These are phyloP conservation scores for Diarsia brunnea DNA, from an alignment of 2,888 invertebrate genomes.

Conservation along the genomic window DNA sequence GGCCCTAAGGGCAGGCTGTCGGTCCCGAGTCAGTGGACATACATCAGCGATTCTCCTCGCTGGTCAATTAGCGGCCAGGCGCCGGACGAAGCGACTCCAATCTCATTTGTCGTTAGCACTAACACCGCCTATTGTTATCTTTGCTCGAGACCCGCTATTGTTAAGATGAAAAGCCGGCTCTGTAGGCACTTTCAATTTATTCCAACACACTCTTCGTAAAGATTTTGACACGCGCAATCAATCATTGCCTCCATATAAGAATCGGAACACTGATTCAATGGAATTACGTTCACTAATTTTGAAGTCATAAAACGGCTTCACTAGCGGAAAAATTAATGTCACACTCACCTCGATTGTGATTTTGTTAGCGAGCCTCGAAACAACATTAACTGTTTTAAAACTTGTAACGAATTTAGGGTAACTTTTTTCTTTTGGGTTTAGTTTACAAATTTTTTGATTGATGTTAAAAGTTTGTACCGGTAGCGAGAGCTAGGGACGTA, in stretches of 20 bases:
- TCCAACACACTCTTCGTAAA: slow-evolving; percentile 57
- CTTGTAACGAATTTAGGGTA: slow-evolving; percentile 18
- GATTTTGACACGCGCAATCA: slow-evolving; percentile 54
- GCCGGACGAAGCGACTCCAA: slow-evolving; percentile 73
- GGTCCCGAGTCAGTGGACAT: slow-evolving; percentile 76
- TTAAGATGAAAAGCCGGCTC: slow-evolving; percentile 65
- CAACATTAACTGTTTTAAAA: slow-evolving; percentile 3
- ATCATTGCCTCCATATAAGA: slow-evolving; percentile 45
- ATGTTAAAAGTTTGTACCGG: slow-evolving; percentile 56
- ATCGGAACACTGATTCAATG: slow-evolving; percentile 27
- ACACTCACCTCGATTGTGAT: slow-evolving; percentile 78
- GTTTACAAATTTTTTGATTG: slow-evolving; percentile 51
- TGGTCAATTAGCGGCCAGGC: slow-evolving; percentile 83
- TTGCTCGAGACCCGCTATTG: slow-evolving; percentile 73
- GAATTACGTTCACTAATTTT: slow-evolving; percentile 56
- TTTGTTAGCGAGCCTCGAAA: slow-evolving; percentile 64
- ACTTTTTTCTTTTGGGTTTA: slow-evolving; percentile 8
- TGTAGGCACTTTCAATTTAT: slow-evolving; percentile 59
- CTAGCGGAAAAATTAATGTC: slow-evolving; percentile 74
- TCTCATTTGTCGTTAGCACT: slow-evolving; percentile 74
- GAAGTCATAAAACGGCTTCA: slow-evolving; percentile 67
- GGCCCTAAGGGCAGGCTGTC: slow-evolving; percentile 75
- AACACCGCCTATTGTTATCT: slow-evolving; percentile 74
- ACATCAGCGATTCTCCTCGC: slow-evolving; percentile 85
- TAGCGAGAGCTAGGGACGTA: slow-evolving; percentile 42